phyloP scores from a whole-genome alignment of 2,113 vertebrate genomes.

The Litocranius walleri region DNA sequence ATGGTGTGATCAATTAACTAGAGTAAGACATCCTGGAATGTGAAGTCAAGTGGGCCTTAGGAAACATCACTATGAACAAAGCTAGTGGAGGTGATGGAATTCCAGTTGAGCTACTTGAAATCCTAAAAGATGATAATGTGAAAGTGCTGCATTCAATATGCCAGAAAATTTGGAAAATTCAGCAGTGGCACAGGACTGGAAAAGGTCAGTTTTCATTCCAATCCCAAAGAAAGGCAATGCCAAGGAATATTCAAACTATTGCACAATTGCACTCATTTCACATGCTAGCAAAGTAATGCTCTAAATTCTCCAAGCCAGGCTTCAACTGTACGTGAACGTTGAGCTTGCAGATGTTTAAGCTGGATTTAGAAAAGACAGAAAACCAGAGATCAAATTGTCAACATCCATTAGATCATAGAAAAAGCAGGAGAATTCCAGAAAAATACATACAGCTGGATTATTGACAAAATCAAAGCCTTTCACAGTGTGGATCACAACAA shows the following conservation, averaged over 20 bases:
- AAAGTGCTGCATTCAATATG: background rate
- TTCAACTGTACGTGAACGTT: rapidly evolving
- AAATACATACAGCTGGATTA: background rate
- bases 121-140: background rate
- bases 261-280: background rate
- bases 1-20: background rate
- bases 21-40: background rate
- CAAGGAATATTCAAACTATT: background rate
- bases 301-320: background rate
- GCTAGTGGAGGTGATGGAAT: background rate
- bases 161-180: background rate
- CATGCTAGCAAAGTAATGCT: background rate
- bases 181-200: background rate
- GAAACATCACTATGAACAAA: background rate
- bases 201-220: background rate
- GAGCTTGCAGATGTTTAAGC: background rate
- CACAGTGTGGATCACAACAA: background rate
- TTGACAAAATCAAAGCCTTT: background rate
- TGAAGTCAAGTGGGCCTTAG: background rate
- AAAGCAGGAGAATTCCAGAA: background rate
- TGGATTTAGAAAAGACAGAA: background rate
- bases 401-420: background rate
- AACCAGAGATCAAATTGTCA: background rate
- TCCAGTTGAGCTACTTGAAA: background rate
- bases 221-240: background rate